phyloP scores from a whole-genome alignment of 2,113 vertebrate species.

The Pampusana beccarii region DNA sequence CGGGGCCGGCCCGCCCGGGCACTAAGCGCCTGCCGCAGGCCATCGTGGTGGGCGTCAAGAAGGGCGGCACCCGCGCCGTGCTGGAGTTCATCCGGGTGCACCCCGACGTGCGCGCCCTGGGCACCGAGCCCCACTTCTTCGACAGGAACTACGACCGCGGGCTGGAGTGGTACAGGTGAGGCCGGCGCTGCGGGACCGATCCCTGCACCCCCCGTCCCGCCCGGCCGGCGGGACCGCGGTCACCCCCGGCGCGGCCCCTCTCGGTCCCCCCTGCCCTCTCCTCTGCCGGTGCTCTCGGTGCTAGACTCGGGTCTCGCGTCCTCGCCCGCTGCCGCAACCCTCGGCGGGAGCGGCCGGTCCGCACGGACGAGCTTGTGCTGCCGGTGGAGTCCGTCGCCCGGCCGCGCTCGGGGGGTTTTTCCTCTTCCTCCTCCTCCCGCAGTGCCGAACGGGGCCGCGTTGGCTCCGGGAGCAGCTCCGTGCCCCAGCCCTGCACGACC shows the following conservation, averaged over 20 bases:
- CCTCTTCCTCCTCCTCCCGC: too few relatives aligned
- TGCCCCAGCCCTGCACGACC: not conserved
- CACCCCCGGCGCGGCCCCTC: not conserved
- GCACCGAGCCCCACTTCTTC: too few relatives aligned
- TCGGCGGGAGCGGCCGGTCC: not conserved
- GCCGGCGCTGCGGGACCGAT: too few relatives aligned
- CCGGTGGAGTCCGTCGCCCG: not conserved
- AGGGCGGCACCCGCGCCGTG: slow-evolving; percentile 93
- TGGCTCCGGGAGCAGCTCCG: too few relatives aligned
- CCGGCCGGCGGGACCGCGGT: too few relatives aligned
- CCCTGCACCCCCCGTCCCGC: too few relatives aligned
- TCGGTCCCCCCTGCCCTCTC: too few relatives aligned
- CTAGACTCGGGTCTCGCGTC: not conserved
- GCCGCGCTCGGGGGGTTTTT: not conserved
- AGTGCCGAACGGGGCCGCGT: too few relatives aligned
- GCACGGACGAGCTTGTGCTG: not conserved
- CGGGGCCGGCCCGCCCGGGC: slow-evolving; percentile 64
- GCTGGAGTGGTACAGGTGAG: too few relatives aligned
- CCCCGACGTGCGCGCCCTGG: too few relatives aligned
- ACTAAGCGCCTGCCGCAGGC: slow-evolving; percentile 90
- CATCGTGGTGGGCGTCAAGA: slow-evolving; percentile 94
- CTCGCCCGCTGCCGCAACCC: not conserved
- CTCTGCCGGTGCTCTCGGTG: not conserved
- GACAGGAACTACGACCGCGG: too few relatives aligned
- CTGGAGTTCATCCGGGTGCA: slow-evolving; percentile 80